phyloP scores from a whole-genome alignment of 2,888 invertebrate genomes.

The Anagyrus pseudococci region DNA sequence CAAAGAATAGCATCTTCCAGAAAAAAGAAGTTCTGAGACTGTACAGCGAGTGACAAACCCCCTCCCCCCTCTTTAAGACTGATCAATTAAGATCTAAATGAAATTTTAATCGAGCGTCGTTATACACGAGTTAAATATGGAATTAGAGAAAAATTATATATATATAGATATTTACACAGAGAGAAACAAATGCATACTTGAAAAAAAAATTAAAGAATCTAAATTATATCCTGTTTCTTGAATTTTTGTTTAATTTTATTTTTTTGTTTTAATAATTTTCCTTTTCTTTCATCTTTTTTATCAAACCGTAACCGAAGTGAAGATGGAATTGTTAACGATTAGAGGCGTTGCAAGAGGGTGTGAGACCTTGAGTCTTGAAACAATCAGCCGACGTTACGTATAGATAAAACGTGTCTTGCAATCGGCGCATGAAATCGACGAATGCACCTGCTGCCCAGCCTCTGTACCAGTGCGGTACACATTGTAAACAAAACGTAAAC shows the following conservation, averaged over 20 bases:
- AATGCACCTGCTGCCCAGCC: too few species aligned
- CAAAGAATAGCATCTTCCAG: conserved; percentile 19
- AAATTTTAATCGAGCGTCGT: conserved; percentile 26
- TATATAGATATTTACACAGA: background rate
- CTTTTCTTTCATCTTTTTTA: background rate
- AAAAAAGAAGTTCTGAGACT: conserved; percentile 8
- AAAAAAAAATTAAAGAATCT: conserved; percentile 13
- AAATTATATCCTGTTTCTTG: too few species aligned
- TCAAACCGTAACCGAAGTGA: conserved; percentile 9
- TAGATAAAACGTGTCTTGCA: too few species aligned
- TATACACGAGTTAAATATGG: conserved; percentile 16
- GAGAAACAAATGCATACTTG: conserved; percentile 11
- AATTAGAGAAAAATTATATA: background rate
- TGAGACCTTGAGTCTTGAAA: too few species aligned
- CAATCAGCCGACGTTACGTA: too few species aligned
- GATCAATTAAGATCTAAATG: conserved; percentile 20
- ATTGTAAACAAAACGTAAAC: too few species aligned
- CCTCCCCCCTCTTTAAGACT: conserved; percentile 29
- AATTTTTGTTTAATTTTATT: background rate
- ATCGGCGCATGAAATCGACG: too few species aligned
- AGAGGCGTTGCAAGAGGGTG: too few species aligned
- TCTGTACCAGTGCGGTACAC: too few species aligned
- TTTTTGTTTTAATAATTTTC: conserved; percentile 1
- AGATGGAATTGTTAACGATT: conserved; percentile 30
- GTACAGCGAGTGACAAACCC: conserved; percentile 15